These are phyloP conservation scores for Geopemphigus sp. DNA, from an alignment of 1,140 invertebrate genomes.

Conservation along the genomic window DNA sequence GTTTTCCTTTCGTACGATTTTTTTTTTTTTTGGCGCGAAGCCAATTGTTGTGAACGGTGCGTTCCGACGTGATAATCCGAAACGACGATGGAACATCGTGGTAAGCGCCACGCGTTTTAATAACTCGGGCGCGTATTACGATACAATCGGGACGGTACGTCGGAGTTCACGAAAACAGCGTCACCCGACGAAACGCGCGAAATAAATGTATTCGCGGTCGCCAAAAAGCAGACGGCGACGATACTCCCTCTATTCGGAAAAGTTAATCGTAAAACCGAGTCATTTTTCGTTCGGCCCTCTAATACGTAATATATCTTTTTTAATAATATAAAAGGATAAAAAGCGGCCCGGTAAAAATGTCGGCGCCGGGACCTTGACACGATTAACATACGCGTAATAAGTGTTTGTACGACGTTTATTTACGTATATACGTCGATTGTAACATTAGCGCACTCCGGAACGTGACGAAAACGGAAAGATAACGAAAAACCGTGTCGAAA, in stretches of 20 bases:
- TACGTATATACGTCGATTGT: background rate
- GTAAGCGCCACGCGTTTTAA: too few species aligned
- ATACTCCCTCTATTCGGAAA: background rate
- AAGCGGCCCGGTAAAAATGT: background rate
- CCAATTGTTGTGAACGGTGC: background rate
- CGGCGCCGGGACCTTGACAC: slow-evolving; percentile 19
- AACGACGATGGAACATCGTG: background rate
- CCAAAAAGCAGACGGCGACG: slow-evolving; percentile 10
- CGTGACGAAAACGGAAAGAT: background rate
- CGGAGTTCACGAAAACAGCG: background rate
- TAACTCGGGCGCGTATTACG: too few species aligned
- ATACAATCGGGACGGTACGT: background rate
- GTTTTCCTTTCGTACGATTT: background rate
- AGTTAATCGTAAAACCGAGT: background rate
- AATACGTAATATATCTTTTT: too few species aligned
- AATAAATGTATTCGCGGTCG: slow-evolving; percentile 16
- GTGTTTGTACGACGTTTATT: background rate
- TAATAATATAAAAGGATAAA: too few species aligned
- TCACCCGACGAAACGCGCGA: background rate
- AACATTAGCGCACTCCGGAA: background rate
- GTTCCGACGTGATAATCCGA: background rate
- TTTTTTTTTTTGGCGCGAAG: background rate
- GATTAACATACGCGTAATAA: background rate
- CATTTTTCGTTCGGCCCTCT: slow-evolving; percentile 3
- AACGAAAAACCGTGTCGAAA: background rate